Evolutionary conservation across 2,113 vertebrate genomes (phyloP), one percentile per base, ranked within the genome.

Genomic region (Oreochromis niloticus): DNA sequence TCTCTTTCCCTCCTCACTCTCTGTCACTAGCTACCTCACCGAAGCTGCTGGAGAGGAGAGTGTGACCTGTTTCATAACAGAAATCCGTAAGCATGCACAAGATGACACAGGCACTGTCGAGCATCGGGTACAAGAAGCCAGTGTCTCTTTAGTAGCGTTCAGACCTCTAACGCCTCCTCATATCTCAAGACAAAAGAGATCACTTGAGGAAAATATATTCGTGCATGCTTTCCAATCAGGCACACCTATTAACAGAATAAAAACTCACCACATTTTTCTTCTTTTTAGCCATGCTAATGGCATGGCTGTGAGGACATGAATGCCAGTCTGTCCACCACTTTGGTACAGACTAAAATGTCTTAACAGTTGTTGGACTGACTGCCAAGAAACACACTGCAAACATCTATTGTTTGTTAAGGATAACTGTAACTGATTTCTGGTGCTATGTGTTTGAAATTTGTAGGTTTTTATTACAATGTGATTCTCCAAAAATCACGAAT

Each of bases 31-130:
- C 63, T 85, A 54, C 84, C 83, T 84, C 66, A 83, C 82, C 9
- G 14, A 84, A 87, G 85, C 87, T 85, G 82, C 87, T 86, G 9
- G 59, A 84, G 87, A 90, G 50, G 75, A 86, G 81, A 68, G 81
- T 80, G 88, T 89, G 88, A 92, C 92, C 89, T 83, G 85, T 91
- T 92, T 92, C 87, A 87, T 91, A 93, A 93, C 90, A 93, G 82
- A 63, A 56, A 83, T 85, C 78, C 78, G 91, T 86, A 91, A 92
- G 85, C 85, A 92, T 80, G 89, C 84, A 92, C 6, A 84, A 82
- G 63, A 85, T 80, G 80, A 84, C 63, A 81, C 39, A 34, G 46
- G 82, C 66, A 32, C 82, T 55, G 68, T 63, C 6, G 6, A 82
- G 39, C 34, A 11, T 19, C 6, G 3, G 59, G 34, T 34, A 55